phyloP scores from a whole-genome alignment of 2,888 invertebrate species.

The Ormyrus pomaceus region DNA sequence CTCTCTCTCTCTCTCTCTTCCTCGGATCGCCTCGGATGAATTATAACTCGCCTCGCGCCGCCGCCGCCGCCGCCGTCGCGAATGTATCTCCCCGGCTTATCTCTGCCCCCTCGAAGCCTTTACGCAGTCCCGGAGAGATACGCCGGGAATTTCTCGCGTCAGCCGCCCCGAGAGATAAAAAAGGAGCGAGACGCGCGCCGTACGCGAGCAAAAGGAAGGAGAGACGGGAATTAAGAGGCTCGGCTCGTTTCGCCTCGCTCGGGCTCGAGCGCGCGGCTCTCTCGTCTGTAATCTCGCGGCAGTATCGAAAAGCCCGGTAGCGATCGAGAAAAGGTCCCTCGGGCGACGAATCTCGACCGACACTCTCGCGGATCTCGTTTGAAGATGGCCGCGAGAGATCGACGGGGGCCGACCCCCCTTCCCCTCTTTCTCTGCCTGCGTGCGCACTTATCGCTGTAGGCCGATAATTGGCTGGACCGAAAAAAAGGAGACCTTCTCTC shows the following conservation, averaged over 20 bases:
- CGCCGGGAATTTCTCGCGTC: conserved; percentile 53
- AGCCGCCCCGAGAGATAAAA: conserved; percentile 2
- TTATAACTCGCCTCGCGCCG: conserved; percentile 36
- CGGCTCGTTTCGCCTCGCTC: conserved; percentile 15
- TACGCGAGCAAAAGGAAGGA: neutral
- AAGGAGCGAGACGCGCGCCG: neutral
- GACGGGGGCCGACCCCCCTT: neutral
- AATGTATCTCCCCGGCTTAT: conserved; percentile 49
- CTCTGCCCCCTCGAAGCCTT: conserved; percentile 38
- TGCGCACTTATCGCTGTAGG: conserved; percentile 43
- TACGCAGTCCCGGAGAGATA: conserved; percentile 49
- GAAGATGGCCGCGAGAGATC: conserved; percentile 46
- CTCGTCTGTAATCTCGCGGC: conserved; percentile 48
- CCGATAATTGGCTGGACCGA: conserved; percentile 54
- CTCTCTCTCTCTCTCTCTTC: conserved; percentile 8
- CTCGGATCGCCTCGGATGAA: conserved; percentile 43
- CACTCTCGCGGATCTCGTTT: conserved; percentile 45
- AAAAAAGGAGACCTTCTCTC: conserved; percentile 32
- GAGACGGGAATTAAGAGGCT: conserved; percentile 54
- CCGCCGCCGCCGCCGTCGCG: neutral
- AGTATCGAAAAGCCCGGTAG: conserved; percentile 58
- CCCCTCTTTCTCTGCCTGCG: too few species aligned
- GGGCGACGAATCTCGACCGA: conserved; percentile 48
- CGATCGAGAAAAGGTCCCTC: conserved; percentile 54
- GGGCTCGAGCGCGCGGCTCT: neutral